These are phyloP conservation scores for Oreonectes daqikongensis DNA, from an alignment of 2,797 vertebrate genomes.

Conservation along the genomic window DNA sequence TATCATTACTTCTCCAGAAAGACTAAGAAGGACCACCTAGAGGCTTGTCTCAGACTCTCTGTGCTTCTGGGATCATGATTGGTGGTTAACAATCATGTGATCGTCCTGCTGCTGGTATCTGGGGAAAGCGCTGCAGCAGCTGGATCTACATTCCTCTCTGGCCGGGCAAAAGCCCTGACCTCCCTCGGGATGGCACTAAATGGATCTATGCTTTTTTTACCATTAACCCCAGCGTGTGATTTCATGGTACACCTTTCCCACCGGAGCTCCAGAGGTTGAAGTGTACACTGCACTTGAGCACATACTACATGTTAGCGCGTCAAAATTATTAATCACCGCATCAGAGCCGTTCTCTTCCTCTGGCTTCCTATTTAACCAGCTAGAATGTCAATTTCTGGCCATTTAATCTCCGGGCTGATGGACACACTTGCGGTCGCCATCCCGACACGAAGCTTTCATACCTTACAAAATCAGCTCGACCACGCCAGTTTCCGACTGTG, in stretches of 20 bases:
- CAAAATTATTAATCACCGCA: slow-evolving; percentile 55
- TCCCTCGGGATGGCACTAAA: slow-evolving; percentile 69
- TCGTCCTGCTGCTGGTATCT: slow-evolving; percentile 52
- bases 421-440: slow-evolving; percentile 27
- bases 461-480: slow-evolving; percentile 56
- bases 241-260: slow-evolving; percentile 39
- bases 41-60: slow-evolving; percentile 39
- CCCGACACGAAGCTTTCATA: slow-evolving; percentile 47
- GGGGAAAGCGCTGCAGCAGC: slow-evolving; percentile 53
- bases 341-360: slow-evolving; percentile 12
- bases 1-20: slow-evolving; percentile 7
- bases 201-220: slow-evolving; percentile 78
- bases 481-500: slow-evolving; percentile 58
- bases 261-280: slow-evolving; percentile 32
- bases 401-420: slow-evolving; percentile 31
- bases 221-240: slow-evolving; percentile 71
- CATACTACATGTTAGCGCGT: slow-evolving; percentile 49
- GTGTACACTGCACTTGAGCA: neutral
- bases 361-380: slow-evolving; percentile 40
- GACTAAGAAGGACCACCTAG: slow-evolving; percentile 31
- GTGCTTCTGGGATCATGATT: slow-evolving; percentile 43
- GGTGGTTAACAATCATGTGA: slow-evolving; percentile 49
- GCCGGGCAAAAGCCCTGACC: slow-evolving; percentile 72
- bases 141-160: slow-evolving; percentile 26
- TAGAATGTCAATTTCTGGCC: slow-evolving; percentile 37